Conservation (phyloP, 37 sponge, comb jelly and placozoan species). For the Amphimedon queenslandica region DNA sequence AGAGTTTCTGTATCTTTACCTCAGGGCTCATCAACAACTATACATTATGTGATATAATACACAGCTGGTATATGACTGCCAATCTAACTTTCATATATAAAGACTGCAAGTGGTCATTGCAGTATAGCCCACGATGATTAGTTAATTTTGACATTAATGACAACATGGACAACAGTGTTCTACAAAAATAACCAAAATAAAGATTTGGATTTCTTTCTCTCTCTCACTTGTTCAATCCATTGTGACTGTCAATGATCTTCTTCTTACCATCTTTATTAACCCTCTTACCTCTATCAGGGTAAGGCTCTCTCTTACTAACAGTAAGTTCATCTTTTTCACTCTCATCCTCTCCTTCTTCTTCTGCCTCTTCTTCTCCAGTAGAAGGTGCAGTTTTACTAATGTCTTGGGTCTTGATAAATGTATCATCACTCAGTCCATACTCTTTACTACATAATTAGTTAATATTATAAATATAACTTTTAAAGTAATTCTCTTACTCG, state of each 20-base stretch:
- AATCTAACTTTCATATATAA: slow-evolving; percentile 60
- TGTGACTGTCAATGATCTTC: neutral
- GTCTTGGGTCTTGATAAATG: slow-evolving; percentile 35
- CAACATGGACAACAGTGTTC: slow-evolving; percentile 62
- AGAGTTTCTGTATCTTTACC: slow-evolving; percentile 64
- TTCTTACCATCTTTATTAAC: slow-evolving; percentile 5
- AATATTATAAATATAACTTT: neutral
- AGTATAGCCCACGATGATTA: slow-evolving; percentile 69
- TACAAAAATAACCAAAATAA: neutral
- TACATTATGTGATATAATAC: neutral
- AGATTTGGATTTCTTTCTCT: neutral
- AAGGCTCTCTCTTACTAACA: neutral
- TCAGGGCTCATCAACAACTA: slow-evolving; percentile 75
- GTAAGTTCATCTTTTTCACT: neutral
- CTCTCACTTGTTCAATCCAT: neutral
- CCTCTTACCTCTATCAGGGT: neutral
- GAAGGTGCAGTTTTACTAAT: slow-evolving; percentile 1
- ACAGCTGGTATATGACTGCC: neutral
- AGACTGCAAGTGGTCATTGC: slow-evolving; percentile 46
- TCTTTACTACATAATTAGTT: slow-evolving; percentile 14
- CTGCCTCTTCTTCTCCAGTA: neutral
- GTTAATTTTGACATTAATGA: slow-evolving; percentile 66
- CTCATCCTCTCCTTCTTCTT: neutral
- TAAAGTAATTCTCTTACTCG: slow-evolving; percentile 11
- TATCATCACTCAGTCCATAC: slow-evolving; percentile 43